Conservation (phyloP, 2,113 vertebrate genomes). For the Phasianus colchicus region DNA sequence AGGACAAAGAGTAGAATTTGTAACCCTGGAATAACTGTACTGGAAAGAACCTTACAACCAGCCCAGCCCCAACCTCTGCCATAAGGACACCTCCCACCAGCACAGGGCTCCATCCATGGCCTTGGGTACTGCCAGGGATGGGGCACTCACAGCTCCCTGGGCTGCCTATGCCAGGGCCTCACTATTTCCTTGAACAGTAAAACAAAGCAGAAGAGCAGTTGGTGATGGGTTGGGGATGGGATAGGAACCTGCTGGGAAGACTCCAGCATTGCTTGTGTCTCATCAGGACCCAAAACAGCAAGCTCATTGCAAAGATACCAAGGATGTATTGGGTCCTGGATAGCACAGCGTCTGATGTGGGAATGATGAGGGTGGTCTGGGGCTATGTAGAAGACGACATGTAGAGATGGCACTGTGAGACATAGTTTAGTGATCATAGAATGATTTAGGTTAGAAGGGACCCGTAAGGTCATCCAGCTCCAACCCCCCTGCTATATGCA, state of each 20-base stretch:
- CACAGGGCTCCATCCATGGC: background rate
- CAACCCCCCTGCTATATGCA: too few relatives aligned
- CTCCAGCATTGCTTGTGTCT: background rate
- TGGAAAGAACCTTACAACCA: background rate
- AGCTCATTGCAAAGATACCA: fast-evolving
- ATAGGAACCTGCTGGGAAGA: background rate
- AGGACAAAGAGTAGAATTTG: fast-evolving
- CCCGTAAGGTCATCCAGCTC: too few relatives aligned
- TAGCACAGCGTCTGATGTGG: background rate
- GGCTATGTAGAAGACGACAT: background rate
- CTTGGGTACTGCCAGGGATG: background rate
- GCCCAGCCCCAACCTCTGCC: background rate
- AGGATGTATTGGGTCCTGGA: too few relatives aligned
- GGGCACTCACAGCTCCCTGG: too few relatives aligned
- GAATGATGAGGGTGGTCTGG: fast-evolving
- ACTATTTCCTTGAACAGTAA: background rate
- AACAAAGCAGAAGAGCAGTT: background rate
- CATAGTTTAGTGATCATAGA: too few relatives aligned
- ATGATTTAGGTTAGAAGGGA: too few relatives aligned
- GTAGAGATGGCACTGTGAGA: background rate
- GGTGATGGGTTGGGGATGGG: too few relatives aligned
- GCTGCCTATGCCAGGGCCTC: too few relatives aligned
- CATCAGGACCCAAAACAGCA: background rate
- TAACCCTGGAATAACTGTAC: background rate
- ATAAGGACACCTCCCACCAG: background rate